Base-by-base conservation (phyloP, 2,113 vertebrate genomes). In the Garra rufa region DNA sequence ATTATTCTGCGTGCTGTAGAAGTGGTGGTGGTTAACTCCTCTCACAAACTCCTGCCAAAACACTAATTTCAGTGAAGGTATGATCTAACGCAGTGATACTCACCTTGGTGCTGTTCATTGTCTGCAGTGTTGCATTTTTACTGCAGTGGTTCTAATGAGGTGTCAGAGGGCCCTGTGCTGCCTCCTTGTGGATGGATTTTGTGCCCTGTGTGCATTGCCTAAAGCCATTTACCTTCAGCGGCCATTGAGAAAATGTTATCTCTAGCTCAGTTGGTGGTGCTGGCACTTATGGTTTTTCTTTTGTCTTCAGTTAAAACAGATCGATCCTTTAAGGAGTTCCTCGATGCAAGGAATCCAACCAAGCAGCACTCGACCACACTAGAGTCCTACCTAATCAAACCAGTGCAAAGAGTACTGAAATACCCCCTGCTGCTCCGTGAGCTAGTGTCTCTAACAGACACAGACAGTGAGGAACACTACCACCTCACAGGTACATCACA, bases 301-400 rank as follows among this genome's bases (percentile, higher is more conserved):
- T 3, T 43, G 14, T 86, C 90, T 88, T 13, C 88, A 96, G 98
- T 97, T 76, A 99, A 97, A 94, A 99, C 97, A 0, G 97, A 99
- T 65, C 94, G 94, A 85, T 95, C 97, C 83, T 99, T 99, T 85
- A 98, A 97, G 92, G 94, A 96, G 48, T 99, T 99, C 86, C 93
- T 99, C 87, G 97, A 97, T 0, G 93, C 96, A 7, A 96, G 94
- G 82, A 99, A 99, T 88, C 97, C 97, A 75, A 97, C 96, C 75
- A 98, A 98, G 92, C 98, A 99, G 92, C 98, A 99, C 87, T 97
- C 98, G 0, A 97, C 96, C 83, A 99, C 98, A 0, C 92, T 99
- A 90, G 98, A 99, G 94, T 99, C 98, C 0, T 99, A 98, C 90
- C 96, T 99, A 89, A 99, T 99, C 91, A 99, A 99, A 91, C 98